Evolutionary conservation across 2,113 vertebrate species (phyloP).

Genomic region (Condylura cristata): DNA sequence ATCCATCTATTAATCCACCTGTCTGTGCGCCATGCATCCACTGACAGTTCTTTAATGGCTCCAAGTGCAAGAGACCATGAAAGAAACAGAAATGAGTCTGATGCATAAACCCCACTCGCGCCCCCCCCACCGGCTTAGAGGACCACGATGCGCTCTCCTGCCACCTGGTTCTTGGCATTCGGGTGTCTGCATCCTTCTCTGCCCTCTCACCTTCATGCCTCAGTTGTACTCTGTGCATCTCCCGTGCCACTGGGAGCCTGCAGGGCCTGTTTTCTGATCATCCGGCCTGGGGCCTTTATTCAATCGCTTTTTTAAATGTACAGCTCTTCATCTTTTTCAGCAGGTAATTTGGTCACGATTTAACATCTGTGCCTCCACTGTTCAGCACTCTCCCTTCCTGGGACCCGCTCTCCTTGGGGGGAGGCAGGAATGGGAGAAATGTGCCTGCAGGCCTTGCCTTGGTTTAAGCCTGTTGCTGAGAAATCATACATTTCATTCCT

Average conservation of each 20-base stretch:
- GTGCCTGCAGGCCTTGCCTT: constrained; percentile 72
- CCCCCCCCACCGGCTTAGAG: too few species aligned
- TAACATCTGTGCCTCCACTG: constrained; percentile 69
- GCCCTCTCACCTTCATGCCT: background rate
- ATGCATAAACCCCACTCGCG: background rate
- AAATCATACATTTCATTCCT: constrained; percentile 71
- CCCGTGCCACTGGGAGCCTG: background rate
- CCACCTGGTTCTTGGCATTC: background rate
- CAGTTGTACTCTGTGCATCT: background rate
- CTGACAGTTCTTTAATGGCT: background rate
- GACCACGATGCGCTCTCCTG: too few species aligned
- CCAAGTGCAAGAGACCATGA: background rate
- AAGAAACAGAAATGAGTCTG: background rate
- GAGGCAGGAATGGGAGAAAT: background rate
- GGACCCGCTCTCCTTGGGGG: constrained; percentile 56
- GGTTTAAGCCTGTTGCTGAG: constrained; percentile 71
- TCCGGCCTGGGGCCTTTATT: constrained; percentile 59
- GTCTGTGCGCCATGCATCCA: background rate
- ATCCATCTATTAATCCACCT: background rate
- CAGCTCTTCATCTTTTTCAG: constrained; percentile 21
- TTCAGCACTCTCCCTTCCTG: constrained; percentile 61
- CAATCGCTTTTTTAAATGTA: constrained; percentile 62
- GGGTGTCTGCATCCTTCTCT: background rate
- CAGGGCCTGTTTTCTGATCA: background rate
- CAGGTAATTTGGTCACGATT: constrained; percentile 68